Base-by-base conservation (phyloP, 2,797 vertebrate species). In the Gymnoscopelus braueri region DNA sequence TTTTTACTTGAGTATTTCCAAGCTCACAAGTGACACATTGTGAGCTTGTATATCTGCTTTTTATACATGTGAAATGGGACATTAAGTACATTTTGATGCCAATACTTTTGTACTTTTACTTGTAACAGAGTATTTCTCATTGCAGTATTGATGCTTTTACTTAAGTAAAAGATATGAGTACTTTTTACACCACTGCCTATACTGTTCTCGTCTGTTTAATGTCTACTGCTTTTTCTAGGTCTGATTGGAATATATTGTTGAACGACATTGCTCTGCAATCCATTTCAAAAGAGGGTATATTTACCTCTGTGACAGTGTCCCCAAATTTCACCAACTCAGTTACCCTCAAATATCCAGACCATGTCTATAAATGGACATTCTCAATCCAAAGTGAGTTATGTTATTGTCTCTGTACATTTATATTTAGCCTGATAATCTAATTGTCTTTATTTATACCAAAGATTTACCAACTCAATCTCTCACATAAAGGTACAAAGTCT, bases 301-400 rank as follows among this genome's bases (percentile, higher is more conserved):
- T 92, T 0, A 73, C 66, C 15, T 89, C 92, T 10, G 50, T 94
- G 60, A 85, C 79, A 0, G 67, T 92, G 32, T 67, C 79, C 0
- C 65, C 79, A 0, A 66, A 29, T 47, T 81, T 90, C 3, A 82
- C 86, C 14, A 86, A 91, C 80, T 81, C 80, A 10, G 50, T 94
- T 0, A 63, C 62, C 0, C 74, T 92, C 11, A 51, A 78, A 7
- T 78, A 80, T 24, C 78, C 80, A 26, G 72, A 44, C 59, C 49
- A 35, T 0, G 9, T 59, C 19, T 47, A 60, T 11, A 11, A 63
- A 0, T 94, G 92, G 93, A 77, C 60, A 10, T 62, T 93, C 5
- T 84, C 57, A 1, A 64, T 91, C 19, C 67, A 4, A 54, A 23
- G 92, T 93, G 76, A 83, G 86, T 63, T 58, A 12, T 5, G 4